Base-by-base conservation (phyloP, 2,113 vertebrate species). In the Coracopsis vasa region DNA sequence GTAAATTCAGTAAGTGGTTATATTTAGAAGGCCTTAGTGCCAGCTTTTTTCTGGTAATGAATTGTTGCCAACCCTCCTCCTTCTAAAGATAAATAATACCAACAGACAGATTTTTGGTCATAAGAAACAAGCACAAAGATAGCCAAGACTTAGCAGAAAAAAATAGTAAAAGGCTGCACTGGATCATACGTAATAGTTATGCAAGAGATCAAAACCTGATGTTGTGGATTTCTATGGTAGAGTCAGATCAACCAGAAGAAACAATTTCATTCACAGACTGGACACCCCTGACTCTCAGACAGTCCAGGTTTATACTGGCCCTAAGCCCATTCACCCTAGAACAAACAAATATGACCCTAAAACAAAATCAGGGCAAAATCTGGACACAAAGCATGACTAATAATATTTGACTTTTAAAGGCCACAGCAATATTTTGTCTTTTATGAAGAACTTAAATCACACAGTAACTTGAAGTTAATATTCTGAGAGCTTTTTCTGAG, bases 11-110 rank as follows among this genome's bases (percentile, higher is more conserved):
- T 39, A 53, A 67, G 42, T 51, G 53, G 44, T 48, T 96, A 80
- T 95, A 92, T 92, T 95, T 96, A 91, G 87, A 88, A 90, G 45
- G 8, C n/a, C 44, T 88, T 60, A 37, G 33, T 89, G 35, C n/a
- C 17, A 23, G 10, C 7, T 39, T 60, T 31, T 78, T 90, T 54
- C 27, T 66, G 83, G 79, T 78, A 85, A 60, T n/a, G 61, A 92
- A 12, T 71, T 80, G 24, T 35, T 75, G 53, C 88, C 60, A 94
- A 14, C 2, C 14, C 28, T 89, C 18, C 31, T 90, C 77, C 62
- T 78, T 66, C 54, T 53, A 48, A 64, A 92, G 60, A 53, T 13
- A 93, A 71, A 60, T 21, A 64, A 51, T 13, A 65, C 56, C 47
- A 50, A 89, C 12, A 53, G 45, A 20, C 42, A 93, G 70, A 21